A percentile compares a stretch with the other conserved stretches of the same genome.
These are phyloP conservation scores for Mobula birostris DNA, from an alignment of 2,113 vertebrate species.

Conservation along the genomic window DNA sequence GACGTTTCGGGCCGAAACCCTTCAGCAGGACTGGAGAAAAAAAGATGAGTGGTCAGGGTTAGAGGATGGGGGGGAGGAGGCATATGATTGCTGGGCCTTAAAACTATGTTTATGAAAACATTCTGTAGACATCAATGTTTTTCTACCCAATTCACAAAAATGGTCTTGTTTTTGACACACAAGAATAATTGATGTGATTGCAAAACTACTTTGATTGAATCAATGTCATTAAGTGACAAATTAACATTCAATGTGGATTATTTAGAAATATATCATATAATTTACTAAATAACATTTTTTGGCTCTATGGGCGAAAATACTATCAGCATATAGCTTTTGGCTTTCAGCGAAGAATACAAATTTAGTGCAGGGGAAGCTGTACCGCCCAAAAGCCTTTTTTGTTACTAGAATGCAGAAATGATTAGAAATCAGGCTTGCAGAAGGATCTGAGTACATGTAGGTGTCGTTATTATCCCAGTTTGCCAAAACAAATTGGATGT, in stretches of 20 bases:
- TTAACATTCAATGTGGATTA: not conserved
- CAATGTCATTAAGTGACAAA: not conserved
- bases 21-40: too few species aligned
- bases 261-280: not conserved
- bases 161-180: not conserved
- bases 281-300: not conserved
- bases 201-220: conserved; percentile 2
- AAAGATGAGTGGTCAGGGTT: too few species aligned
- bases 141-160: not conserved
- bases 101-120: not conserved
- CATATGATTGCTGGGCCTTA: not conserved
- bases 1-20: too few species aligned
- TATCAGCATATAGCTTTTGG: not conserved
- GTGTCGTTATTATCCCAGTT: not conserved
- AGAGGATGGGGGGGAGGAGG: too few species aligned
- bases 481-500: conserved; percentile 30
- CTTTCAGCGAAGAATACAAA: not conserved
- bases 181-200: not conserved
- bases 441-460: not conserved
- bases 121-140: not conserved
- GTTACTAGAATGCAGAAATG: not conserved
- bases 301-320: not conserved
- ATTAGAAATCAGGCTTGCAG: not conserved
- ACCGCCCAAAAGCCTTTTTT: not conserved
- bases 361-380: too few species aligned